Evolutionary conservation across 2,797 vertebrate species (phyloP).

Genomic region (Alauda arvensis): DNA sequence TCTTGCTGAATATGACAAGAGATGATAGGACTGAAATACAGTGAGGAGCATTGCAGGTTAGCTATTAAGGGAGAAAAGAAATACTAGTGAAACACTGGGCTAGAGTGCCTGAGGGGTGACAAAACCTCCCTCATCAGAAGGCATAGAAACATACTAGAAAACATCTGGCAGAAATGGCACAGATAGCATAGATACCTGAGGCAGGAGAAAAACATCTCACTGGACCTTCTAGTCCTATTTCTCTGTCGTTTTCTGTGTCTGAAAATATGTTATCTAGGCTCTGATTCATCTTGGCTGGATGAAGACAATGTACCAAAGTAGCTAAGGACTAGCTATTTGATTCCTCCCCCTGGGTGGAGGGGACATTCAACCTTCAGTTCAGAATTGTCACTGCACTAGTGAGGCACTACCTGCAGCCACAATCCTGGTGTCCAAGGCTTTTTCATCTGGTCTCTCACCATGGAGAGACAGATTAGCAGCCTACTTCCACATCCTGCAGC

Average conservation of each 20-base stretch:
- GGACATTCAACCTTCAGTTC: background rate
- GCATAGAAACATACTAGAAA: background rate
- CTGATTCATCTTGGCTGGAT: background rate
- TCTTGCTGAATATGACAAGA: background rate
- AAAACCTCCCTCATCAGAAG: background rate
- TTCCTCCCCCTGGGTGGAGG: background rate
- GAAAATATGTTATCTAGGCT: background rate
- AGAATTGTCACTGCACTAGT: background rate
- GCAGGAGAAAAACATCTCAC: background rate
- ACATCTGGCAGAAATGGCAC: background rate
- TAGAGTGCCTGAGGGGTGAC: background rate
- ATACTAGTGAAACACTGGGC: background rate
- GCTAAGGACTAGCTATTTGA: background rate
- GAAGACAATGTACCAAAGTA: background rate
- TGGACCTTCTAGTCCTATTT: background rate
- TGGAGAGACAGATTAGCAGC: background rate
- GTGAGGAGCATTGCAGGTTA: background rate
- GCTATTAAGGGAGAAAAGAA: background rate
- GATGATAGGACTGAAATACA: background rate
- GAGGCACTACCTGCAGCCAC: background rate
- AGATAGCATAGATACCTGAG: background rate
- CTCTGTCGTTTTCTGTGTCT: background rate
- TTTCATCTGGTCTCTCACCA: background rate
- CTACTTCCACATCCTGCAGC: background rate
- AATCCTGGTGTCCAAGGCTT: background rate